Evolutionary conservation across 2,113 vertebrate genomes (phyloP), one percentile per base, ranked within the genome.

Genomic region (Lepidothrix coronata): DNA sequence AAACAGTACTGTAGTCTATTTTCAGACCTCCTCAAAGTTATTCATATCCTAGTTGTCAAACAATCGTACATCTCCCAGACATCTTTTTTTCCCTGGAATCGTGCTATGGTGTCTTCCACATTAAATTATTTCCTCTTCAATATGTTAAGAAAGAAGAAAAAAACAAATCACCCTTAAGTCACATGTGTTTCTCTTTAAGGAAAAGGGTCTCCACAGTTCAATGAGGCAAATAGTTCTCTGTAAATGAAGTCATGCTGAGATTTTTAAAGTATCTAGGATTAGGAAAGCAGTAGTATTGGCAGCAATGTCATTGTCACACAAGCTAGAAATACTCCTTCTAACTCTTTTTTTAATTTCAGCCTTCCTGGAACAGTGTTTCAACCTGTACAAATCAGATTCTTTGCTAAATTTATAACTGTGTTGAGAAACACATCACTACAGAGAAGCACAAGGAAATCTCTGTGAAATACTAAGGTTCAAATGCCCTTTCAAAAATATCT

Each of bases 191-290:
- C 59, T 55, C 30, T 83, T 93, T 91, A 85, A 85, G 72, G 35
- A 84, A 80, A 83, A 73, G 46, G 11, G 15, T 85, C 63, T 62
- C 55, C 46, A 65, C 25, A 33, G 41, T 81, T 94, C 57, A 80
- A 52, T 18, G 52, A 71, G 55, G 27, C 37, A 2, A 90, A 59
- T 14, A 83, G 57, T 63, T n/a, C 37, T 67, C 37, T 39, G 30
- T 67, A 93, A 90, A 78, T 37, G 16, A 94, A 86, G 44, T 68
- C 83, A 87, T 25, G 20, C 31, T 81, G 52, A 2, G 13, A 84
- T 84, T 86, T 91, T 82, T 86, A 37, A 94, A 95, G n/a, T 31
- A 92, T n/a, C 35, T 86, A 49, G 35, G 33, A 85, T 76, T 85
- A 72, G 35, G 46, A 91, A 81, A 94, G 55, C 27, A 44, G n/a